phyloP scores from a whole-genome alignment of 2,888 invertebrate species.

The Ellobium chinense region DNA sequence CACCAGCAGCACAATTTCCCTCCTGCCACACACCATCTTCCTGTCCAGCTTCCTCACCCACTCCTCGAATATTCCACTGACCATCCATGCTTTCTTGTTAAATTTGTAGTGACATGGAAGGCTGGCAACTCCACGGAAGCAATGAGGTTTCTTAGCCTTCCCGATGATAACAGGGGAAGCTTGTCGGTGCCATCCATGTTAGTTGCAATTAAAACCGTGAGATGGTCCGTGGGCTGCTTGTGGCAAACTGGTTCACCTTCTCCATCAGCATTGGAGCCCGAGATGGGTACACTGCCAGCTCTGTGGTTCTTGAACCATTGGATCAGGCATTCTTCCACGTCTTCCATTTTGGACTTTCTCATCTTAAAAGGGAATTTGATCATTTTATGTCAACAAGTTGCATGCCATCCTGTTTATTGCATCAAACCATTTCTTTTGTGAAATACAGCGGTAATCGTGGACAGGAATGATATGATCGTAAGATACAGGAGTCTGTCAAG shows the following conservation, averaged over 20 bases:
- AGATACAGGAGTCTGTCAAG: too few relatives aligned
- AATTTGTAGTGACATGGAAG: constrained; percentile 50
- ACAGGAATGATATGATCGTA: too few relatives aligned
- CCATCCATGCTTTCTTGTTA: constrained; percentile 60
- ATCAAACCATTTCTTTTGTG: too few relatives aligned
- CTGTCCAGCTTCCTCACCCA: constrained; percentile 56
- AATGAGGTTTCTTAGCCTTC: constrained; percentile 53
- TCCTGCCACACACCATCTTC: constrained; percentile 22
- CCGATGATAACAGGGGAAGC: constrained; percentile 53
- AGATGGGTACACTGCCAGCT: background rate
- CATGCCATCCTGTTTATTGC: too few relatives aligned
- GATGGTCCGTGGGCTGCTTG: background rate
- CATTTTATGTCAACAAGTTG: too few relatives aligned
- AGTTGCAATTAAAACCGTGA: constrained; percentile 49
- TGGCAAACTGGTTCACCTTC: background rate
- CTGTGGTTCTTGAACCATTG: background rate
- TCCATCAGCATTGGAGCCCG: too few relatives aligned
- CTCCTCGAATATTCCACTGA: constrained; percentile 49
- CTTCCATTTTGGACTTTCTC: background rate
- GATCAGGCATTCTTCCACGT: background rate
- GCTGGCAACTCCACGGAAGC: constrained; percentile 51
- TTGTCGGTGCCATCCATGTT: constrained; percentile 55
- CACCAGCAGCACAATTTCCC: constrained; percentile 52
- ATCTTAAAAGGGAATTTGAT: too few relatives aligned
- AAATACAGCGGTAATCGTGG: too few relatives aligned